Conservation (phyloP, 2,888 invertebrate genomes). For the Kryphioiulus occultus region DNA sequence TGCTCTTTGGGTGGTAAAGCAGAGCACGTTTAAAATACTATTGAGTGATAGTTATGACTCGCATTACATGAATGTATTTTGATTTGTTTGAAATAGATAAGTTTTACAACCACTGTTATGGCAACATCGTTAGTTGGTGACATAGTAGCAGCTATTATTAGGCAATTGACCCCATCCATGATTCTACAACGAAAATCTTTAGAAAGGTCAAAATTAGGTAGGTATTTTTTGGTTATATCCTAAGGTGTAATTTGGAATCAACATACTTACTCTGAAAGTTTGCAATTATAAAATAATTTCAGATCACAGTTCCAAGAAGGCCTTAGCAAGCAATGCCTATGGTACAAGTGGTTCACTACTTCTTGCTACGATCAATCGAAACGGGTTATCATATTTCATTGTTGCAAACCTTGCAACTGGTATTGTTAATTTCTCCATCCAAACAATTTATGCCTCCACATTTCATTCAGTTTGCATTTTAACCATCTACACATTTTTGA, state of each 20-base stretch:
- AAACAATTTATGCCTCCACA: conserved; percentile 43
- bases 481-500: background rate
- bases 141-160: background rate
- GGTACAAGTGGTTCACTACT: background rate
- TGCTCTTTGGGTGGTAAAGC: conserved; percentile 26
- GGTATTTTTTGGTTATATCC: background rate
- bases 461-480: background rate
- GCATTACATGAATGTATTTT: background rate
- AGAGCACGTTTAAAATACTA: background rate
- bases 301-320: background rate
- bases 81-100: background rate
- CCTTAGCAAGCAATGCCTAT: background rate
- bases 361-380: conserved; percentile 40
- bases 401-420: conserved; percentile 47
- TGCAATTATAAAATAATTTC: background rate
- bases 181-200: background rate
- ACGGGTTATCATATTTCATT: conserved; percentile 43
- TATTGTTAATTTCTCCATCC: conserved; percentile 42
- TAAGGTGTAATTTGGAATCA: background rate
- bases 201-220: background rate
- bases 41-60: background rate
- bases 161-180: background rate
- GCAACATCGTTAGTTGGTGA: background rate
- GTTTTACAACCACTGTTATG: background rate
- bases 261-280: background rate